Evolutionary conservation across 2,888 invertebrate species (phyloP), one percentile per base, ranked within the genome.

Genomic region (Caenorhabditis afra): DNA sequence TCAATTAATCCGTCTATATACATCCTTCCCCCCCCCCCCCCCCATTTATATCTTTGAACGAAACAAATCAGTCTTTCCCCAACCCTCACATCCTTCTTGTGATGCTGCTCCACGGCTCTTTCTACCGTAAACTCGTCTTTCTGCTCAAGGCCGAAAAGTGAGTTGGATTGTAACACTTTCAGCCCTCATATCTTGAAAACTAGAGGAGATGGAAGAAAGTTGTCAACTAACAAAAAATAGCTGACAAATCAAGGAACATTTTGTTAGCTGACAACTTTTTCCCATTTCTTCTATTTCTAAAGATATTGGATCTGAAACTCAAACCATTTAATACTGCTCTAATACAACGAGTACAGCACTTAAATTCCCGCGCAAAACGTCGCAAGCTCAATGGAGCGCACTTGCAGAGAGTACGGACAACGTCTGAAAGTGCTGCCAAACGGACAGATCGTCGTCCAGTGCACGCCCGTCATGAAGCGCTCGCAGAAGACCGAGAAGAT

Each of bases 51-150:
- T 29, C 7, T 7, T 7, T 7, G 29, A 29, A 29, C 29, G 29
- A 29, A 3, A 29, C 29, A 29, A 29, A 5, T 29, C 39, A 45
- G 14, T 16, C 14, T 14, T 49, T 14, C 45, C 18, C 16, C 44
- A 53, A 29, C 23, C 45, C 50, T 70, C 41, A 35, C n/a, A 53
- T 59, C 68, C 59, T 61, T 59, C 55, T 1, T 16, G n/a, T 22
- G 35, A 78, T 78, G 78, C n/a, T 78, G 37, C 78, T 78, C 12
- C 78, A 78, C 41, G 61, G 78, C n/a, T 53, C 61, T 3, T 70
- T 78, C 71, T 78, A 78, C 52, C 53, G 78, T 5, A 78, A 78
- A 39, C 64, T 78, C 23, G 45, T 78, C 14, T 61, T 78, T 35
- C 35, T 78, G 52, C 44, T 78, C 41, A 78, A 78, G 23, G 59